Evolutionary conservation across 2,888 invertebrate genomes (phyloP).

Genomic region (Drosophila meridiana): DNA sequence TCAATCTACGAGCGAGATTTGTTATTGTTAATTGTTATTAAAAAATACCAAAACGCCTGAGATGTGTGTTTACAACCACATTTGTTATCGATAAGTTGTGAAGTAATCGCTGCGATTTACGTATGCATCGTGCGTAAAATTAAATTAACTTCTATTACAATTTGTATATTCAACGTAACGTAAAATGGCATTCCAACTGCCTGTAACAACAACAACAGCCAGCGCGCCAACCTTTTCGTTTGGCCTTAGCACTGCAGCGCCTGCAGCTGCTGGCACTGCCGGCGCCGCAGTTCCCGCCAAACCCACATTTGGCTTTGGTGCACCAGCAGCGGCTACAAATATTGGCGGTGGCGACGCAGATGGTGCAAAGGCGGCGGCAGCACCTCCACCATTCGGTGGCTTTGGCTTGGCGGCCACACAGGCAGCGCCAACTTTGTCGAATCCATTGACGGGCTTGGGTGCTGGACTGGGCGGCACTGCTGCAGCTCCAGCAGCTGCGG

Average conservation of each 20-base stretch:
- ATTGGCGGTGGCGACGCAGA: constrained; percentile 80
- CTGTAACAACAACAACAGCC: constrained; percentile 71
- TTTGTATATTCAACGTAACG: not conserved
- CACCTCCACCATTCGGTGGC: constrained; percentile 63
- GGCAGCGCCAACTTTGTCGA: constrained; percentile 24
- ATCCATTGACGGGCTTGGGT: constrained; percentile 35
- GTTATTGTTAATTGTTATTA: constrained; percentile 26
- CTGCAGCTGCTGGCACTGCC: constrained; percentile 26
- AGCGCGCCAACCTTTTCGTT: constrained; percentile 57
- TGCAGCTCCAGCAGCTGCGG: constrained; percentile 28
- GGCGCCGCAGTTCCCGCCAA: constrained; percentile 57
- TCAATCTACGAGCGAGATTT: constrained; percentile 24
- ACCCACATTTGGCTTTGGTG: constrained; percentile 59
- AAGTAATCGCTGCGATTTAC: constrained; percentile 13
- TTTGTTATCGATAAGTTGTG: constrained; percentile 21
- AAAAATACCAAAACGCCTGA: constrained; percentile 37
- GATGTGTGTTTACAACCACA: not conserved
- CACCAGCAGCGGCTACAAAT: constrained; percentile 28
- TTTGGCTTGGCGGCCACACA: constrained; percentile 53
- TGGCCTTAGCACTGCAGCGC: constrained; percentile 54
- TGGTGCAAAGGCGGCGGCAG: constrained; percentile 35
- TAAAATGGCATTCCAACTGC: constrained; percentile 68
- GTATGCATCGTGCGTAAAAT: constrained; percentile 22
- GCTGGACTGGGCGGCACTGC: constrained; percentile 26
- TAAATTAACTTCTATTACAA: not conserved